These are phyloP conservation scores for Philonicus albiceps DNA, from an alignment of 2,888 invertebrate genomes.

Conservation along the genomic window DNA sequence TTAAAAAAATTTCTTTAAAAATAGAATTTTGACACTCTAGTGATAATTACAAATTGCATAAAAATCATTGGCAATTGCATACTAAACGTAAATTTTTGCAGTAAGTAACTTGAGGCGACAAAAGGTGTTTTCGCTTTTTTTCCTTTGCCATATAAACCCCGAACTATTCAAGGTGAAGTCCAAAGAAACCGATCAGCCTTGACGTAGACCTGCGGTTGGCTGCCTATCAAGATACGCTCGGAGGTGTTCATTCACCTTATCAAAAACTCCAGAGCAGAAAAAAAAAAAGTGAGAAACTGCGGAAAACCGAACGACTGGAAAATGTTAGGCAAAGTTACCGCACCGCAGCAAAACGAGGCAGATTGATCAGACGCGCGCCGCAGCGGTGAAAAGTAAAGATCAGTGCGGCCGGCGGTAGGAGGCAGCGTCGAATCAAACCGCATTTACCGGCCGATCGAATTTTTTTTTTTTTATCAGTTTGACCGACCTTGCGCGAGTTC, in stretches of 20 bases:
- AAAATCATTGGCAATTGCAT: not conserved
- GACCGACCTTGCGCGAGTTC: not conserved
- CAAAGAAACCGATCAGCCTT: slow-evolving; percentile 36
- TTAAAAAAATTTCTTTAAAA: not conserved
- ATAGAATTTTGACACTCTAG: not conserved
- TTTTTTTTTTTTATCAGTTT: not conserved
- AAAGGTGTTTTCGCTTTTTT: not conserved
- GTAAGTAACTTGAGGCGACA: not conserved
- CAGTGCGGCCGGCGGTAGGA: not conserved
- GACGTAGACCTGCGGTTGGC: not conserved
- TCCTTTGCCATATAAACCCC: not conserved
- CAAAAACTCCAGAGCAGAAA: not conserved
- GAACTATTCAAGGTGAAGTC: slow-evolving; percentile 27
- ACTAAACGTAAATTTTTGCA: not conserved
- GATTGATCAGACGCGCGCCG: not conserved
- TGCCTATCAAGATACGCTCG: not conserved
- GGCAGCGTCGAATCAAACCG: not conserved
- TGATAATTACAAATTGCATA: not conserved
- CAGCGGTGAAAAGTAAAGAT: not conserved
- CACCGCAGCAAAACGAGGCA: not conserved
- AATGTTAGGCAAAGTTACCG: not conserved
- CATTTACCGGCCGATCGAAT: not conserved
- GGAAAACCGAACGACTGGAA: slow-evolving; percentile 15
- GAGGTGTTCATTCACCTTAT: slow-evolving; percentile 30
- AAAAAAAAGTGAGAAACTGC: not conserved